Evolutionary conservation across 2,113 vertebrate species (phyloP), one percentile per base, ranked within the genome.

Genomic region (Malurus cyaneus): DNA sequence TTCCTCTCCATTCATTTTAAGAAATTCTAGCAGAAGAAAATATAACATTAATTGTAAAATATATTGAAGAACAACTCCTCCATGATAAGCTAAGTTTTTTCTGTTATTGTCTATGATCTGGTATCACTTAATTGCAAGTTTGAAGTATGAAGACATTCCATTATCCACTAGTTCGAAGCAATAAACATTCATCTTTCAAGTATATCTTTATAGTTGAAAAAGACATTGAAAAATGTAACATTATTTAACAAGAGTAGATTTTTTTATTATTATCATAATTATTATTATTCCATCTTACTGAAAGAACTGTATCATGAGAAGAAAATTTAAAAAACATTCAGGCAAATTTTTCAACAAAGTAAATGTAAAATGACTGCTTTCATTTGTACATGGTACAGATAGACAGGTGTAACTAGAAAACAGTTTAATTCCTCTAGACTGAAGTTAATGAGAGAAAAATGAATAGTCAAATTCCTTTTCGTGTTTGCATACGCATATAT

Each of bases 311-410:
- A 87, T 49, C 6, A 59, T 65, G 34, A 80, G 64, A 29, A 90
- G 89, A 94, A 80, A 70, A 74, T 26, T 3, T 4, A 67, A 66
- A 76, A 54, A 61, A 71, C 57, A 91, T 80, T 84, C 57, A 94
- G 89, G 69, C 18, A 88, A 84, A 64, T n/a, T 81, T 95, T 92
- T 89, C 84, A 91, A 83, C 61, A 80, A 74, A 92, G 80, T 42
- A 79, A 47, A 69, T 78, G 73, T 70, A 44, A 88, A 83, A 80
- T 72, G 70, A 95, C 86, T 93, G 89, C 94, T 95, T 94, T 89
- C 87, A 29, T 89, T 80, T 95, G 92, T 91, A 92, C 96, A 95
- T 28, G 85, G 93, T 96, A 96, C 89, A 95, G 89, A 94, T 53
- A 97, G 76, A 47, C 46, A 90, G 78, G 13, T 78, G 71, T 72